phyloP scores from a whole-genome alignment of 2,888 invertebrate species.

The Caenorhabditis macrosperma region DNA sequence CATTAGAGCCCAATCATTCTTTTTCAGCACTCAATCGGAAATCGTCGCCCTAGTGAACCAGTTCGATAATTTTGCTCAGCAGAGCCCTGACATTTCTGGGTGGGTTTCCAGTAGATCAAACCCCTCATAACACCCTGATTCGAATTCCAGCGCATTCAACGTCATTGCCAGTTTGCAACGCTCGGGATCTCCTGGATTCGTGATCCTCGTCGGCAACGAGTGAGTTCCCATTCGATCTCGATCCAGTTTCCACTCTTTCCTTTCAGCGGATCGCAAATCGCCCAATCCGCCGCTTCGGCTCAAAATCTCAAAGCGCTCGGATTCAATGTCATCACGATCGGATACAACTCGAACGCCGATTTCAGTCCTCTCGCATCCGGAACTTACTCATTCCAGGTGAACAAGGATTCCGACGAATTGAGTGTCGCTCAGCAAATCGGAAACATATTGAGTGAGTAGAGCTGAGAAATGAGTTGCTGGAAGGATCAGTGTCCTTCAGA shows the following conservation, averaged over 20 bases:
- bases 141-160: constrained; percentile 3
- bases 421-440: constrained; percentile 26
- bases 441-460: constrained; percentile 24
- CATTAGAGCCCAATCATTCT: neutral
- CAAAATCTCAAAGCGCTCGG: neutral
- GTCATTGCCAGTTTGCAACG: neutral
- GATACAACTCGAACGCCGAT: constrained; percentile 5
- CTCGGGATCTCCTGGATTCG: constrained; percentile 18
- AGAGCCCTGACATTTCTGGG: constrained; percentile 7
- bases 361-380: constrained; percentile 20
- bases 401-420: constrained; percentile 5
- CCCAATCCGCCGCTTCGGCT: neutral
- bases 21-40: neutral
- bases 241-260: neutral
- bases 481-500: too few relatives aligned
- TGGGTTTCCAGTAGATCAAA: too few relatives aligned
- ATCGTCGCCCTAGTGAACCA: neutral
- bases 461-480: too few relatives aligned
- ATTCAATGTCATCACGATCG: constrained; percentile 15
- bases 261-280: constrained; percentile 1
- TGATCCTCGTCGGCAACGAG: constrained; percentile 34
- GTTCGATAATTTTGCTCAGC: neutral
- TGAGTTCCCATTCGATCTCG: neutral
- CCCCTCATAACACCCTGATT: too few relatives aligned
- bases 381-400: neutral